Evolutionary conservation across 2,888 invertebrate genomes (phyloP), one percentile per base, ranked within the genome.

Genomic region (Drosophila barbarae): DNA sequence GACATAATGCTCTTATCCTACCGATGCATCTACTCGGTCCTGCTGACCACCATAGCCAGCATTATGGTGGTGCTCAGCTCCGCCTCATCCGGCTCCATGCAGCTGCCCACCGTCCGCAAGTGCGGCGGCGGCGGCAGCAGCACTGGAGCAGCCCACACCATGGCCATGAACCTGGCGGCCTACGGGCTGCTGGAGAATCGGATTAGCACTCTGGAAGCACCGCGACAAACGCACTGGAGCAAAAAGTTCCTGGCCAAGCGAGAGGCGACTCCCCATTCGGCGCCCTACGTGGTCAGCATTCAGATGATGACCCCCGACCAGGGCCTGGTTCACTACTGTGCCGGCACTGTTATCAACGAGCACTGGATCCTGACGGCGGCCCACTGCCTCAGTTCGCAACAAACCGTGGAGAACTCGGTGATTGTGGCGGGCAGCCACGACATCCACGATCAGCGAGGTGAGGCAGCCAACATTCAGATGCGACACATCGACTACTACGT

Each of bases 281-380:
- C 89, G 5, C 89, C 89, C 4, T 88, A 85, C 56, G 82, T 87
- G 21, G 87, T 89, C 10, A 88, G 88, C 39, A 86, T 89, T 56
- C 88, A 89, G 71, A 63, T 83, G 68, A 78, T 77, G 78, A 87
- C 85, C 30, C 80, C 84, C 5, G 77, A 77, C 18, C 78, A 77
- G 15, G 84, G 84, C 1, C 66, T 81, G n/a, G 78, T 87, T 1
- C 89, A 89, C 69, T 88, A 87, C 42, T 89, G 89, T 53, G 89
- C 89, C 12, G 89, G 89, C 34, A 86, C 89, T 13, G 77, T 89
- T 6, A 86, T 89, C 52, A 87, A 88, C 59, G 86, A 88, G 61
- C 74, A 89, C 58, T 89, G 89, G 89, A 88, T 89, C 69, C 44
- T 89, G 26, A 89, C 89, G 1, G 89, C 89, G 9, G 89, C 89